These are phyloP conservation scores for Drosophila trapezifrons DNA, from an alignment of 1,140 invertebrate genomes.

Conservation along the genomic window DNA sequence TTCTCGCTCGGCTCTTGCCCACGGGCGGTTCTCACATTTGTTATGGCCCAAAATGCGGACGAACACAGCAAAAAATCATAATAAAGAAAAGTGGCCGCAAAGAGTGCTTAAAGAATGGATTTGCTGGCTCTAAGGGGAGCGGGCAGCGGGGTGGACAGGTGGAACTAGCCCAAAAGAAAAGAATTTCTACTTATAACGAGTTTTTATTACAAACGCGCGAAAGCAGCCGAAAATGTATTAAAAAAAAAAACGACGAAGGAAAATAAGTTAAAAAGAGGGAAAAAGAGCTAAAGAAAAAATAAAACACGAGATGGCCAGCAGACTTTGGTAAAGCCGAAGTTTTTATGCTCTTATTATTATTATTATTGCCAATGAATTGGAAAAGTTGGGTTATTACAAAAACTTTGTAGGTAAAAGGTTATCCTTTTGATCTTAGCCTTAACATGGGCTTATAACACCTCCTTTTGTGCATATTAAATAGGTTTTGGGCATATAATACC, in stretches of 20 bases:
- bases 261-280: constrained; percentile 44
- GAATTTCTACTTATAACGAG: constrained; percentile 82
- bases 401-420: neutral
- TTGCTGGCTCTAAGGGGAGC: constrained; percentile 27
- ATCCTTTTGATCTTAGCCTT: neutral
- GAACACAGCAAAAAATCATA: constrained; percentile 51
- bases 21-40: constrained; percentile 79
- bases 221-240: constrained; percentile 78
- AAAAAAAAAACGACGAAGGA: constrained; percentile 54
- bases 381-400: neutral
- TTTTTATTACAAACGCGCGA: constrained; percentile 81
- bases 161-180: constrained; percentile 62
- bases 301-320: constrained; percentile 7
- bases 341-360: constrained; percentile 3
- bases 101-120: constrained; percentile 78
- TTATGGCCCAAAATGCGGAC: constrained; percentile 53
- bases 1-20: constrained; percentile 27
- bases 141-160: constrained; percentile 2
- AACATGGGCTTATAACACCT: neutral
- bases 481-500: neutral
- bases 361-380: neutral
- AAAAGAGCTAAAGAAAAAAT: constrained; percentile 6
- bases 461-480: neutral
- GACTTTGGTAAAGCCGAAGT: neutral
- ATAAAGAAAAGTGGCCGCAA: constrained; percentile 80